phyloP scores from a whole-genome alignment of 2,113 vertebrate species.

The Nettapus auritus region DNA sequence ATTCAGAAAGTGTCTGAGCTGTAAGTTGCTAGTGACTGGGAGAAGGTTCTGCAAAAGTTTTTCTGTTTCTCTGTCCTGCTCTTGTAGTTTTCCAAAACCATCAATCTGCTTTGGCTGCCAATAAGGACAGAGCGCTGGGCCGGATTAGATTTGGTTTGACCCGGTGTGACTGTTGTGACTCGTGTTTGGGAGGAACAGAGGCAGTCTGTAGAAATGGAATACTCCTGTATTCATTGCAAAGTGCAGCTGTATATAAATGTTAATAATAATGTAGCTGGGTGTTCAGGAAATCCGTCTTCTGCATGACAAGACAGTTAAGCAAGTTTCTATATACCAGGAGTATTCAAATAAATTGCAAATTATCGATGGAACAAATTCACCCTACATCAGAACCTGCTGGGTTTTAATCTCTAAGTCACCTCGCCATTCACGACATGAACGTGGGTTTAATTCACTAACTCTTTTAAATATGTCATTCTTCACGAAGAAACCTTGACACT shows the following conservation, averaged over 20 bases:
- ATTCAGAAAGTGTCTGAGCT: not conserved
- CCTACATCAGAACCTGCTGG: conserved; percentile 26
- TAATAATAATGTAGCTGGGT: not conserved
- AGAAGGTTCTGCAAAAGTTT: not conserved
- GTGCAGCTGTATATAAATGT: not conserved
- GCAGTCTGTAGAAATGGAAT: not conserved
- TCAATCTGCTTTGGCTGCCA: not conserved
- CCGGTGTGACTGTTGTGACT: not conserved
- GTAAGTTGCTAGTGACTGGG: not conserved
- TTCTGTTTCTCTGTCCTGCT: not conserved
- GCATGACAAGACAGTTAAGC: not conserved
- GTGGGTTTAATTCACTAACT: conserved; percentile 30
- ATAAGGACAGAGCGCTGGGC: not conserved
- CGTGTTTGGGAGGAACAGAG: not conserved
- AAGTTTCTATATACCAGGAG: not conserved
- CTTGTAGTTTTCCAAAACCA: not conserved
- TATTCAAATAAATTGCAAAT: not conserved
- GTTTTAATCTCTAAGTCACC: conserved; percentile 3
- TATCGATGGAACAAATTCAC: not conserved
- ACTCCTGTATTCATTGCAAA: not conserved
- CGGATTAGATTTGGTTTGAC: not conserved
- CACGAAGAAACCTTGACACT: not conserved
- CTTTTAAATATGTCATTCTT: conserved; percentile 39
- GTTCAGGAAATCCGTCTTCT: not conserved
- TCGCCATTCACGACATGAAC: not conserved